Percentiles rank a stretch among this genome's conserved stretches.
Evolutionary conservation across 2,797 vertebrate species (phyloP).

Genomic region (Cuculus canorus): DNA sequence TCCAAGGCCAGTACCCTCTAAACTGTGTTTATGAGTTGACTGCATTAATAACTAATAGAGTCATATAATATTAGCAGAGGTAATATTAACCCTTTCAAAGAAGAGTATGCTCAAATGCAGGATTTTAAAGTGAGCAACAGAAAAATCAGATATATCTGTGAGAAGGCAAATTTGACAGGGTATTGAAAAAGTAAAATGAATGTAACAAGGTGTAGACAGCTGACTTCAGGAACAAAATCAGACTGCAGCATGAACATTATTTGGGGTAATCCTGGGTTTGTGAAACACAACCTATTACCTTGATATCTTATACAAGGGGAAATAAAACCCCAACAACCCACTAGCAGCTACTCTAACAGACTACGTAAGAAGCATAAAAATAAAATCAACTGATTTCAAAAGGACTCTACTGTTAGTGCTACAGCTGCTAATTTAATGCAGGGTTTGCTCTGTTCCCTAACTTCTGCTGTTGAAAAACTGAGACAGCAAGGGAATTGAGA

Average conservation of each 20-base stretch:
- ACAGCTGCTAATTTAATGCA: neutral
- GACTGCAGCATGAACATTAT: neutral
- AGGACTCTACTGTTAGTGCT: too few relatives aligned
- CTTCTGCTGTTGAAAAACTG: neutral
- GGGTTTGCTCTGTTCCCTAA: neutral
- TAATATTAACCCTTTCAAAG: conserved; percentile 23
- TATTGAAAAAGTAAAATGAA: neutral
- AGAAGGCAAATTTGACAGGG: neutral
- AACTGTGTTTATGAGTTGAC: conserved; percentile 42
- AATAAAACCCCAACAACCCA: neutral
- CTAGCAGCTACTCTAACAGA: neutral
- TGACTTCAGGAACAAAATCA: neutral
- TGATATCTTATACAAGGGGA: neutral
- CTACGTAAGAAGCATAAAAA: neutral
- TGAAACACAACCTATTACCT: neutral
- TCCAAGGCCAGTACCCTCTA: conserved; percentile 42
- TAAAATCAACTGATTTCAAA: neutral
- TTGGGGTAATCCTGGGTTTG: neutral
- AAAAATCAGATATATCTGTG: neutral
- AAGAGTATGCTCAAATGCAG: neutral
- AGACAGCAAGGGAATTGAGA: neutral
- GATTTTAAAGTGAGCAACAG: neutral
- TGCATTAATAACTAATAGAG: conserved; percentile 57
- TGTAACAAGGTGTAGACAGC: neutral
- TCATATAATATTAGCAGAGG: conserved; percentile 14